Conservation (phyloP, 37 sponge, comb jelly and placozoan genomes). For the Theonella swinhoei region DNA sequence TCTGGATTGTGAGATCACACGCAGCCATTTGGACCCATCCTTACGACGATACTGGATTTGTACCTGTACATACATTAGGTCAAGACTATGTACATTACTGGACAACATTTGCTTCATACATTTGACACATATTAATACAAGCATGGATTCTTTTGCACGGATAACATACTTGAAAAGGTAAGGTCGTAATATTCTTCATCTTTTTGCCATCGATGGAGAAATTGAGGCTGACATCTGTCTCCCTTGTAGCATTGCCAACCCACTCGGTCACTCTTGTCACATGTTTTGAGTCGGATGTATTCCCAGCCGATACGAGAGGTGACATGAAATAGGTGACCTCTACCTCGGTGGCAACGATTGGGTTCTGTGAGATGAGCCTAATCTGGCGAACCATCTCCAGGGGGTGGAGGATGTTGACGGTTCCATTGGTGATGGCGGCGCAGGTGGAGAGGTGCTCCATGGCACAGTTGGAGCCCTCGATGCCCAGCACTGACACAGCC, state of each 20-base stretch:
- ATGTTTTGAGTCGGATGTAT: slow-evolving; percentile 29
- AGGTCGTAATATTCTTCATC: slow-evolving; percentile 29
- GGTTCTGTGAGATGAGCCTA: slow-evolving; percentile 90
- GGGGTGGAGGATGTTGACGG: slow-evolving; percentile 94
- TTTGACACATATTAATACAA: background rate
- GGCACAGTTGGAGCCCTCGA: slow-evolving; percentile 85
- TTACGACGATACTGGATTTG: slow-evolving; percentile 84
- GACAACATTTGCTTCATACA: background rate
- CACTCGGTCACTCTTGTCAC: slow-evolving; percentile 46
- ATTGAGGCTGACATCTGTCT: slow-evolving; percentile 73
- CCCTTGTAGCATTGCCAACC: slow-evolving; percentile 84
- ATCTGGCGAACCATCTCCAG: slow-evolving; percentile 96
- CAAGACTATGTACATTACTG: background rate
- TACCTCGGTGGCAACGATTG: slow-evolving; percentile 83
- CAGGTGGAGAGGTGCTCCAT: slow-evolving; percentile 82
- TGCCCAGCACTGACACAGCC: slow-evolving; percentile 86
- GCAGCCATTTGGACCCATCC: slow-evolving; percentile 83
- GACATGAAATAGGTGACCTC: slow-evolving; percentile 53
- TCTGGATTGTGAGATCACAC: slow-evolving; percentile 72
- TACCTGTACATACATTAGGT: no score
- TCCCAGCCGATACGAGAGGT: slow-evolving; percentile 16
- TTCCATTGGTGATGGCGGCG: slow-evolving; percentile 85
- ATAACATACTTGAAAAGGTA: slow-evolving; percentile 78
- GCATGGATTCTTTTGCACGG: background rate
- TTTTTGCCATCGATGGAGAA: slow-evolving; percentile 59